Base-by-base conservation (phyloP, 2,113 vertebrate species). In the Hypomesus transpacificus region DNA sequence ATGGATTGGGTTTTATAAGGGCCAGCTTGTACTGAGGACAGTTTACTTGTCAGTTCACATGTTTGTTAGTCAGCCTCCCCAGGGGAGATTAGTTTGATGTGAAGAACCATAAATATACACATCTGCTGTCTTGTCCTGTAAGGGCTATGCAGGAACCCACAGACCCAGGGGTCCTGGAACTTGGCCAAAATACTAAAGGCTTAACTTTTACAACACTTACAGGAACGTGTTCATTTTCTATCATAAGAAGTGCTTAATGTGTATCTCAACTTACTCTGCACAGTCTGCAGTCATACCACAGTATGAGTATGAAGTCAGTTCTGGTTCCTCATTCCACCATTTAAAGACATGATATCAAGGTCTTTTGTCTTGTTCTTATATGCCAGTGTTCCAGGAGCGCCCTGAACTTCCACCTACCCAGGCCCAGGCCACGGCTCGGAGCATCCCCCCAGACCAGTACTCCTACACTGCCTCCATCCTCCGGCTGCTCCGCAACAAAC, bases 321-420 rank as follows among this genome's bases (percentile, higher is more conserved):
- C 51, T 54, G 22, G 8, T 50, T 21, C 6, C 52, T 60, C 14
- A 24, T 24, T 21, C 53, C 20, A 24, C 14, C n/a, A 18, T 20
- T 64, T 7, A 5, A 6, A 34, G 1, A 34, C 31, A 34, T 34
- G 39, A 46, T 46, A 9, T 13, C 39, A 46, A 46, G 39, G 39
- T 13, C 46, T 65, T 3, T 31, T 22, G 39, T 13, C 52, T 65
- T 3, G 53, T 22, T 34, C 18, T 60, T 1, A 71, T 50, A 22
- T 59, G 22, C 54, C 76, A 99, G 97, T 96, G 5, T 98, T 99
- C 85, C 93, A 94, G 88, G 95, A 98, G 80, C 94, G 93, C 70
- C 97, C 97, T 0, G 77, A 69, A 0, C 31, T 94, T 14, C 94
- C 97, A 22, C 97, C 97, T 0, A 96, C 96, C 64, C 91, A 86